Evolutionary conservation across 2,888 invertebrate species (phyloP).

Genomic region (Scaptomyza polygonia): DNA sequence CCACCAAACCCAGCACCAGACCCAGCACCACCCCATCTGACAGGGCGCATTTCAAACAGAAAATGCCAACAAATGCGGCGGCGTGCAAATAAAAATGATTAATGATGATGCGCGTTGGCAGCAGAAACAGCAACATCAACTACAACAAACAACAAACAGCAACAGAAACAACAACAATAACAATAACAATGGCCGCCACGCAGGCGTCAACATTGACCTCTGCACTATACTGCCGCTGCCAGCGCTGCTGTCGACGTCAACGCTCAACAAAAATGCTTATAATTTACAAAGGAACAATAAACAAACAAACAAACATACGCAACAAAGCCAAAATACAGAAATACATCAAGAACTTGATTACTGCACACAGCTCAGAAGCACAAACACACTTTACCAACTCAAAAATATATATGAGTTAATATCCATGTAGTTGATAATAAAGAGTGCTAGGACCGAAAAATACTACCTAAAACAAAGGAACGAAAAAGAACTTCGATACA

Average conservation of each 20-base stretch:
- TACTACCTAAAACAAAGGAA: too few relatives aligned
- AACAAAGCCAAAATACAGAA: constrained; percentile 20
- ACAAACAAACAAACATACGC: constrained; percentile 1
- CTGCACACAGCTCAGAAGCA: constrained; percentile 4
- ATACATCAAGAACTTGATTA: constrained; percentile 25
- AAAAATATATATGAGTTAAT: constrained; percentile 11
- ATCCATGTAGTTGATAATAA: not conserved
- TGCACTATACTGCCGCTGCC: constrained; percentile 22
- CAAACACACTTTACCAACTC: constrained; percentile 10
- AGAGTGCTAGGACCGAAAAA: not conserved
- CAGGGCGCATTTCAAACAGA: constrained; percentile 70
- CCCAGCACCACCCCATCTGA: constrained; percentile 30
- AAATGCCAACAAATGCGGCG: constrained; percentile 78
- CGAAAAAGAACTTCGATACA: too few relatives aligned
- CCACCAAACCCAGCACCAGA: not conserved
- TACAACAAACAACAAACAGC: constrained; percentile 30
- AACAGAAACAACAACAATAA: constrained; percentile 26
- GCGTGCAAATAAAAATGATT: constrained; percentile 82
- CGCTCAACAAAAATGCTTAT: constrained; percentile 32
- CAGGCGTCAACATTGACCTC: constrained; percentile 62
- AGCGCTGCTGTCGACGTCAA: constrained; percentile 9
- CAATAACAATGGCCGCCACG: constrained; percentile 69
- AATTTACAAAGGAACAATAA: constrained; percentile 31
- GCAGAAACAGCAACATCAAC: constrained; percentile 42
- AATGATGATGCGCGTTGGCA: constrained; percentile 78